phyloP scores from a whole-genome alignment of 64 coral and sea anemone species.

The Hydrozoanthus tunicans region DNA sequence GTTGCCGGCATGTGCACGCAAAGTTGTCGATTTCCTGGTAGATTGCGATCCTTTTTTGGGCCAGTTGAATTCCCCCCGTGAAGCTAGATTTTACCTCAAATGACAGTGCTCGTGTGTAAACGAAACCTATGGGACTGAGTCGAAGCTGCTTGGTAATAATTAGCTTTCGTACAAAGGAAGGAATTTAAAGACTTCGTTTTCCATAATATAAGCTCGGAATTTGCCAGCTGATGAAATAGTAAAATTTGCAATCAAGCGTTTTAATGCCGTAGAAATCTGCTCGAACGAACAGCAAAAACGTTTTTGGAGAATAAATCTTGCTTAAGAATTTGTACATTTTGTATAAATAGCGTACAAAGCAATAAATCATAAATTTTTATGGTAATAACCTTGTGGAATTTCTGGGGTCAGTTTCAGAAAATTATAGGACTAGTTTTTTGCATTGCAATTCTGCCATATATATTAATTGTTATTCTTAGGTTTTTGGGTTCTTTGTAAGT shows the following conservation, averaged over 20 bases:
- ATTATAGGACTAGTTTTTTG: not conserved
- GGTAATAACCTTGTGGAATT: not conserved
- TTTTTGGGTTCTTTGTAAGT: not conserved
- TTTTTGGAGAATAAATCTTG: not conserved
- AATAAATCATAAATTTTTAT: too few relatives aligned
- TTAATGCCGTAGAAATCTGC: not conserved
- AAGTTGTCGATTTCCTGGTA: slow-evolving; percentile 12
- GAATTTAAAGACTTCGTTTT: slow-evolving; percentile 36
- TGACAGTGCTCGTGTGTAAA: not conserved
- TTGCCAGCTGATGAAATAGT: not conserved
- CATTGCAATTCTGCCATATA: not conserved
- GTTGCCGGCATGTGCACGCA: not conserved
- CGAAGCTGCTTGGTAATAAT: not conserved
- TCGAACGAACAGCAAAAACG: not conserved
- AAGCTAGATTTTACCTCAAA: not conserved
- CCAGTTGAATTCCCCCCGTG: not conserved
- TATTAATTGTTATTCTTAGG: not conserved
- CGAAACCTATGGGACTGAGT: not conserved
- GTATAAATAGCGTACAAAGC: not conserved
- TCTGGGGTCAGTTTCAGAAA: not conserved
- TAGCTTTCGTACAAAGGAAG: not conserved
- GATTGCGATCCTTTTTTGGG: not conserved
- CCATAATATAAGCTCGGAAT: not conserved
- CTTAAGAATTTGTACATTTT: not conserved
- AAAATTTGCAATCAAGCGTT: not conserved